phyloP scores from a whole-genome alignment of 2,888 invertebrate species.

The Acrobasis consociella region DNA sequence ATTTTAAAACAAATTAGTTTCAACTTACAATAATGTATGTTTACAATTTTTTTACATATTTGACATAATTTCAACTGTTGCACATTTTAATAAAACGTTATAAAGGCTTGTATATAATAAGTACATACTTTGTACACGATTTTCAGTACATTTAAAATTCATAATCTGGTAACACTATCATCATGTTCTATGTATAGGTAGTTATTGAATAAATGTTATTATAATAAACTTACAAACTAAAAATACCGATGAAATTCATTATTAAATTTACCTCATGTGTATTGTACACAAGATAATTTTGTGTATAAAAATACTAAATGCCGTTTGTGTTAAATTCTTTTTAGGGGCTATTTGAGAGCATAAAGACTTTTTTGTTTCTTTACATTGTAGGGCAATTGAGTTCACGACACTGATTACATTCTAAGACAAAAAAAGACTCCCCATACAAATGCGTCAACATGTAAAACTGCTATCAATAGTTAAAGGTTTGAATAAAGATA shows the following conservation, averaged over 20 bases:
- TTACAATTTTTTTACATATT: conserved; percentile 27
- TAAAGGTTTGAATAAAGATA: no score
- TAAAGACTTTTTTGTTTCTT: no score
- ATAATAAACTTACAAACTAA: conserved; percentile 19
- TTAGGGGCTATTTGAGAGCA: no score
- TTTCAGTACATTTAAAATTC: background rate
- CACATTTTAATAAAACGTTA: background rate
- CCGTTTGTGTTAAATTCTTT: background rate
- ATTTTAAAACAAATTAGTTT: conserved; percentile 53
- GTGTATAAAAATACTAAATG: background rate
- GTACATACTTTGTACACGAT: background rate
- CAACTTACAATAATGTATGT: conserved; percentile 44
- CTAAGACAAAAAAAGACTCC: no score
- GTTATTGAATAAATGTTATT: background rate
- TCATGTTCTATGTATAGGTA: background rate
- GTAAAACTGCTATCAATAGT: no score
- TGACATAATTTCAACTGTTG: background rate
- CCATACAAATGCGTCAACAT: no score
- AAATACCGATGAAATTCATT: conserved; percentile 33
- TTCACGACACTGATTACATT: no score
- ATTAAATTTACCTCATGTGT: background rate
- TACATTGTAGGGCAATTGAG: no score
- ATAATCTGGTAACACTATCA: conserved; percentile 1
- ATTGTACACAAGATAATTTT: background rate
- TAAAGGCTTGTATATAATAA: background rate